These are phyloP conservation scores for Drosophila greeni DNA, from an alignment of 2,888 invertebrate genomes.

Conservation along the genomic window DNA sequence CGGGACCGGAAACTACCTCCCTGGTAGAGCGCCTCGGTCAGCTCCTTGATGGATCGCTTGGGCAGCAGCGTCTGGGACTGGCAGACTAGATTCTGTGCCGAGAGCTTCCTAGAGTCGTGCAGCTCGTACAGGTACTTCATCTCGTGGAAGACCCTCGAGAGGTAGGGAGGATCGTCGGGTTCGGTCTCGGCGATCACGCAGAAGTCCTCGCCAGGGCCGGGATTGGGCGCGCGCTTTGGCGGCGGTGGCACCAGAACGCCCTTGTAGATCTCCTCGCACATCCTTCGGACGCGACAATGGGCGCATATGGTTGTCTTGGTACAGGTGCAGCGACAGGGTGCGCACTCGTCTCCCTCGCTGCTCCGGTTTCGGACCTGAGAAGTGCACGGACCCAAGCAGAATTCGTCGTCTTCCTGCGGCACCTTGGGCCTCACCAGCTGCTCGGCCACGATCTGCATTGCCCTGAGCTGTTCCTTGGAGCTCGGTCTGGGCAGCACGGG, in stretches of 20 bases:
- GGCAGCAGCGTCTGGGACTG: neutral
- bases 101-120: constrained; percentile 46
- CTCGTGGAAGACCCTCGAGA: constrained; percentile 71
- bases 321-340: constrained; percentile 62
- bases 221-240: neutral
- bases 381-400: constrained; percentile 35
- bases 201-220: constrained; percentile 50
- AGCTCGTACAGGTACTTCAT: constrained; percentile 69
- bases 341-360: constrained; percentile 1
- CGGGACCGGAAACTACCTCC: neutral
- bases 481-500: constrained; percentile 47
- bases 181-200: constrained; percentile 53
- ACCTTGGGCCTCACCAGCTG: constrained; percentile 46
- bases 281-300: constrained; percentile 69
- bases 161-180: constrained; percentile 65
- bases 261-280: constrained; percentile 63
- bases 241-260: neutral
- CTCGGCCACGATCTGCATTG: constrained; percentile 67
- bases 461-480: constrained; percentile 54
- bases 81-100: constrained; percentile 4
- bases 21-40: neutral
- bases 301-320: constrained; percentile 61
- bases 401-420: constrained; percentile 7
- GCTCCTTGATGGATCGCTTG: neutral
- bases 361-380: neutral